Evolutionary conservation across 2,888 invertebrate genomes (phyloP).

Genomic region (Heliconius charithonia): DNA sequence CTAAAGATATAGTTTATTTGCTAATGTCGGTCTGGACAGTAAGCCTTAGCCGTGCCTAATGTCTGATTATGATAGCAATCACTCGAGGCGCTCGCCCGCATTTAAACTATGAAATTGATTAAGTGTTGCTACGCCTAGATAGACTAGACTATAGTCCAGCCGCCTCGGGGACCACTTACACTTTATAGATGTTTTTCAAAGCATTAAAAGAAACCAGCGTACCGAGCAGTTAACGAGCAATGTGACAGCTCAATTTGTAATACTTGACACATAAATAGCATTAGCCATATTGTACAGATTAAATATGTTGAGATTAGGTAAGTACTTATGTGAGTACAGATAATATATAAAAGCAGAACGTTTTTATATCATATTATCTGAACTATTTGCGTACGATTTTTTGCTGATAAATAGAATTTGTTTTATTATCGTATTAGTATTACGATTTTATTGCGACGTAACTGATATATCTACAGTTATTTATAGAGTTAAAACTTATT

Average conservation of each 20-base stretch:
- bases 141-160: slow-evolving; percentile 18
- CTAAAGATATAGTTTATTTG: slow-evolving; percentile 9
- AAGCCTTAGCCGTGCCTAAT: slow-evolving; percentile 39
- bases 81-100: slow-evolving; percentile 40
- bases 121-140: slow-evolving; percentile 34
- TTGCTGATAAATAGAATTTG: neutral
- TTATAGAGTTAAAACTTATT: neutral
- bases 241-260: slow-evolving; percentile 19
- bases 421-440: neutral
- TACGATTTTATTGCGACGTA: neutral
- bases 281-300: neutral
- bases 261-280: slow-evolving; percentile 5
- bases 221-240: slow-evolving; percentile 10
- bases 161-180: slow-evolving; percentile 41
- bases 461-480: neutral
- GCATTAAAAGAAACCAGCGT: slow-evolving; percentile 11
- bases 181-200: slow-evolving; percentile 38
- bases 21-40: slow-evolving; percentile 13
- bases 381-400: neutral
- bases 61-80: slow-evolving; percentile 42
- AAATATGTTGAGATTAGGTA: neutral
- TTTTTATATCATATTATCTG: neutral
- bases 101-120: slow-evolving; percentile 46
- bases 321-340: neutral
- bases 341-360: neutral